Evolutionary conservation across 2,113 vertebrate genomes (phyloP), one percentile per base, ranked within the genome.

Genomic region (Megaleporinus macrocephalus): DNA sequence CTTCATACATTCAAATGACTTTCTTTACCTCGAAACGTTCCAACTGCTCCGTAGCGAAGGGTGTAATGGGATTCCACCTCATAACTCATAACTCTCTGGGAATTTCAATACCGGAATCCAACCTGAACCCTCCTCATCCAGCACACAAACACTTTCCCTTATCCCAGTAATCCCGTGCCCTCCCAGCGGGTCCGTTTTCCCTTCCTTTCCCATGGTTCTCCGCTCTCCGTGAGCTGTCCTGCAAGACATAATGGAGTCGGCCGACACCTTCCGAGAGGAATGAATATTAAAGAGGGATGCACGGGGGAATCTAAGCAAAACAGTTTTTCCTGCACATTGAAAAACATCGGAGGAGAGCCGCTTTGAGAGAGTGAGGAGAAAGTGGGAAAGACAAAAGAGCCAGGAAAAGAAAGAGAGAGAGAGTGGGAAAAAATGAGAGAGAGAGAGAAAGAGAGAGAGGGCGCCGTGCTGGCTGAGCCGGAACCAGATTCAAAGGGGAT

Each of bases 401-500:
- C 10, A 1, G 11, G 41, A 44, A 44, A 22, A 69, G 62, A 70
- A 12, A 69, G 82, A 73, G 57, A 86, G 89, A 82, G 68, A 89
- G 85, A 36, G 76, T 68, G 13, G 49, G 73, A 84, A 71, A 78
- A 82, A 49, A 68, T 89, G 86, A 36, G 78, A 72, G 13, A 53
- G 75, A 90, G 62, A 77, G 75, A 85, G 86, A 78, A 87, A 87
- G 88, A 79, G 84, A 88, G 84, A 83, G 84, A 84, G 89, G 76
- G 85, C 74, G 85, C 81, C 65, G 89, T 79, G 12, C 84, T 86
- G 61, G 44, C 86, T 69, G 85, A 82, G 89, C 83, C 86, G 82
- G 76, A 51, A 76, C 73, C 83, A 83, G 86, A 89, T 92, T 93
- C 92, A 91, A 93, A 93, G 91, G 84, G 76, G 84, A 92, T 93